Evolutionary conservation across 64 coral and sea anemone species (phyloP).

Genomic region (Montipora cactus): DNA sequence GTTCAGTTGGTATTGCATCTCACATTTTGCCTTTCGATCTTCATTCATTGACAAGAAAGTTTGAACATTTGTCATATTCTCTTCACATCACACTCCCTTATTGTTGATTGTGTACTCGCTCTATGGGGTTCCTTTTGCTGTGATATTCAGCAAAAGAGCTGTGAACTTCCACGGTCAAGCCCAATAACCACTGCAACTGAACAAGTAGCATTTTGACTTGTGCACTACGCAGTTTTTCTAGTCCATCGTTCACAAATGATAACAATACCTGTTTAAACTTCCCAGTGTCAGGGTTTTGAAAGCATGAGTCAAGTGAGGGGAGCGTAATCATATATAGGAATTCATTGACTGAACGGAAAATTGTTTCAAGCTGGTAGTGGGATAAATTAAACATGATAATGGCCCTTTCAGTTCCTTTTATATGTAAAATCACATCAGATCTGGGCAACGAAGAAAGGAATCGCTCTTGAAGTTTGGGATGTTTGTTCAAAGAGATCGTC

Average conservation of each 20-base stretch:
- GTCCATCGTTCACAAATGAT: constrained; percentile 29
- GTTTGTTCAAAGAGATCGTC: background rate
- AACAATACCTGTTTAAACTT: constrained; percentile 23
- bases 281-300: constrained; percentile 16
- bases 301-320: constrained; percentile 30
- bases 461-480: constrained; percentile 34
- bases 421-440: background rate
- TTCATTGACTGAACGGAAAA: constrained; percentile 50
- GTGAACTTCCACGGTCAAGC: background rate
- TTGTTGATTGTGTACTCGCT: constrained; percentile 58
- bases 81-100: constrained; percentile 30
- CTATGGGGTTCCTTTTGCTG: constrained; percentile 54
- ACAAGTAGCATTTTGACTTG: constrained; percentile 56
- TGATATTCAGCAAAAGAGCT: constrained; percentile 59
- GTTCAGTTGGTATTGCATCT: constrained; percentile 12
- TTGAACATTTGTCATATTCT: constrained; percentile 1
- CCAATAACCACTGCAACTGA: background rate
- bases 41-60: constrained; percentile 55
- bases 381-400: constrained; percentile 14
- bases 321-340: constrained; percentile 18
- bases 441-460: constrained; percentile 12
- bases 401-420: constrained; percentile 52
- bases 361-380: constrained; percentile 42
- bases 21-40: constrained; percentile 56
- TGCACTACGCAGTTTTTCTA: constrained; percentile 37